Percentiles rank a stretch among this genome's conserved stretches.
Evolutionary conservation across 2,888 invertebrate genomes (phyloP).

Genomic region (Carcina quercana): DNA sequence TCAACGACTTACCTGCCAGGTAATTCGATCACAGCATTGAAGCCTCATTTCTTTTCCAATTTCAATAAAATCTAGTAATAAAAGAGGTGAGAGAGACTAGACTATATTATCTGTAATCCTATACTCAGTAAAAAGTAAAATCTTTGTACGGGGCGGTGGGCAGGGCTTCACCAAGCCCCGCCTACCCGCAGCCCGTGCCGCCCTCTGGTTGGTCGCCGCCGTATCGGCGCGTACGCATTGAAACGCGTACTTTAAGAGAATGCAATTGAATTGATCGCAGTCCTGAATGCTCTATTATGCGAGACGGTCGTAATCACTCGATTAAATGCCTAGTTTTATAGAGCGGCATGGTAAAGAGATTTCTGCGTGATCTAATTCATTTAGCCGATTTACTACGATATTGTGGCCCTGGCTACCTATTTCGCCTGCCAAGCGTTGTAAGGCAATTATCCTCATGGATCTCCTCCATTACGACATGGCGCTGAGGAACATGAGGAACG

Average conservation of each 20-base stretch:
- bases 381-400: no score
- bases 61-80: conserved; percentile 41
- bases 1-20: no score
- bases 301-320: conserved; percentile 42
- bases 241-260: conserved; percentile 32
- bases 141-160: conserved; percentile 46
- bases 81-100: conserved; percentile 34
- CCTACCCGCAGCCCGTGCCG: conserved; percentile 34
- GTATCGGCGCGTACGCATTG: conserved; percentile 46
- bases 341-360: conserved; percentile 8
- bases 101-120: conserved; percentile 54
- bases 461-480: no score
- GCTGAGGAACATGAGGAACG: no score
- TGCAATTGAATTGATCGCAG: conserved; percentile 55
- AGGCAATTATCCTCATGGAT: no score
- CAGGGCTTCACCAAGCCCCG: conserved; percentile 26
- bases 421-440: no score
- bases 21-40: no score
- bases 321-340: conserved; percentile 26
- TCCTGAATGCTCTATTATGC: conserved; percentile 47
- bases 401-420: no score
- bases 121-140: conserved; percentile 45
- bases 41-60: no score
- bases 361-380: no score
- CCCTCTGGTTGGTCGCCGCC: conserved; percentile 43